phyloP scores from a whole-genome alignment of 2,888 invertebrate species.

The Coleophora flavipennella region DNA sequence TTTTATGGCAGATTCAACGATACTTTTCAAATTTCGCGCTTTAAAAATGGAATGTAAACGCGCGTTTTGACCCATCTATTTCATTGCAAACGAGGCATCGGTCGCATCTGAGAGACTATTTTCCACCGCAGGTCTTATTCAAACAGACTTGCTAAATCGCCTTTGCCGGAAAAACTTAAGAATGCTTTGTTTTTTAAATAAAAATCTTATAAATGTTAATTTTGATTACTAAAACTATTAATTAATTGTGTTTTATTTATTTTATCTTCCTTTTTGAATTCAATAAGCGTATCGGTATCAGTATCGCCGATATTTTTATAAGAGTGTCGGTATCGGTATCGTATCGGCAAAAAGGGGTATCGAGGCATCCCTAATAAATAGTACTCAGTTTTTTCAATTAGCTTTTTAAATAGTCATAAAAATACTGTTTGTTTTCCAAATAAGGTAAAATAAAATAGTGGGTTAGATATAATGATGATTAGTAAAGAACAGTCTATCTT shows the following conservation, averaged over 20 bases:
- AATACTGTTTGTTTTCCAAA: too few species aligned
- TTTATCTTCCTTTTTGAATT: background rate
- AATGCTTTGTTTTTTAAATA: conserved; percentile 1
- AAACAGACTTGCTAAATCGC: conserved; percentile 3
- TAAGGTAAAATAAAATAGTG: too few species aligned
- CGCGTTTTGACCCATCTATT: too few species aligned
- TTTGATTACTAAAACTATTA: background rate
- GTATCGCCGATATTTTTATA: background rate
- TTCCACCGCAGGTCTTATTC: conserved; percentile 3
- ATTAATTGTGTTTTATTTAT: background rate
- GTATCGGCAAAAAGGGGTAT: conserved; percentile 1
- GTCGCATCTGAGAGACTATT: conserved; percentile 4
- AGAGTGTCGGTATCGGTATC: background rate
- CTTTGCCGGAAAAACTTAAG: conserved; percentile 1
- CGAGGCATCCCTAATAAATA: too few species aligned
- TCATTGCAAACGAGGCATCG: conserved; percentile 1
- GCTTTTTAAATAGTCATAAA: background rate
- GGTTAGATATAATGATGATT: too few species aligned
- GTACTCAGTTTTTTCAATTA: background rate
- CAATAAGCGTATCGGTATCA: conserved; percentile 1
- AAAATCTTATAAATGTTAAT: conserved; percentile 1
- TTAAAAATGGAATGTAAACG: too few species aligned
- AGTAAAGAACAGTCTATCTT: too few species aligned
- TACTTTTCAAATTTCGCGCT: too few species aligned
- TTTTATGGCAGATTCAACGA: too few species aligned